Evolutionary conservation across 2,888 invertebrate genomes (phyloP).

Genomic region (Urechis unicinctus): DNA sequence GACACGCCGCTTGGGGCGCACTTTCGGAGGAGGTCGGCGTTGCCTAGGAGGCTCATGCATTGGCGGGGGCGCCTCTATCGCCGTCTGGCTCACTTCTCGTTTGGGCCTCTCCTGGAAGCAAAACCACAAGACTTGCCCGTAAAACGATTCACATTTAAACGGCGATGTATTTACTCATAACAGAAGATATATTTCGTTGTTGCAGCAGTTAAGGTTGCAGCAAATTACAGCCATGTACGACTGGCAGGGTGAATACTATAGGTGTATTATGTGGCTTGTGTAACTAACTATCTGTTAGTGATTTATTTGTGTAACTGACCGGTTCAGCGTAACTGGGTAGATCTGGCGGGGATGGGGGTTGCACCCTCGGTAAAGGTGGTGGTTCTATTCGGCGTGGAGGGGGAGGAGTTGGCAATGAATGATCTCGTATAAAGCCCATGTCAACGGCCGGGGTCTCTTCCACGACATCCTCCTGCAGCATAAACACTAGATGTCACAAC

Average conservation of each 20-base stretch:
- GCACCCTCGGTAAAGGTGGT: slow-evolving; percentile 14
- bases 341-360: slow-evolving; percentile 13
- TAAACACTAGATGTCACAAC: too few relatives aligned
- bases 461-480: background rate
- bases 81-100: slow-evolving; percentile 13
- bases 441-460: background rate
- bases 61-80: slow-evolving; percentile 14
- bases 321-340: slow-evolving; percentile 13
- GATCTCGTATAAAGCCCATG: background rate
- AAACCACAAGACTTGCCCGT: background rate
- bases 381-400: slow-evolving; percentile 8
- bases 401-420: background rate
- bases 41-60: slow-evolving; percentile 18
- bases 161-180: too few relatives aligned
- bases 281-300: too few relatives aligned
- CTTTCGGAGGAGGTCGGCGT: slow-evolving; percentile 9
- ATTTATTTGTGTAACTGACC: too few relatives aligned
- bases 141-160: background rate
- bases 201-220: too few relatives aligned
- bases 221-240: too few relatives aligned
- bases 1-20: background rate
- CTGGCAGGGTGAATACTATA: too few relatives aligned
- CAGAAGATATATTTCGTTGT: too few relatives aligned
- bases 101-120: slow-evolving; percentile 6
- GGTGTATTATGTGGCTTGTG: too few relatives aligned